Conservation (phyloP, 2,888 invertebrate species). For the Xestia xanthographa region DNA sequence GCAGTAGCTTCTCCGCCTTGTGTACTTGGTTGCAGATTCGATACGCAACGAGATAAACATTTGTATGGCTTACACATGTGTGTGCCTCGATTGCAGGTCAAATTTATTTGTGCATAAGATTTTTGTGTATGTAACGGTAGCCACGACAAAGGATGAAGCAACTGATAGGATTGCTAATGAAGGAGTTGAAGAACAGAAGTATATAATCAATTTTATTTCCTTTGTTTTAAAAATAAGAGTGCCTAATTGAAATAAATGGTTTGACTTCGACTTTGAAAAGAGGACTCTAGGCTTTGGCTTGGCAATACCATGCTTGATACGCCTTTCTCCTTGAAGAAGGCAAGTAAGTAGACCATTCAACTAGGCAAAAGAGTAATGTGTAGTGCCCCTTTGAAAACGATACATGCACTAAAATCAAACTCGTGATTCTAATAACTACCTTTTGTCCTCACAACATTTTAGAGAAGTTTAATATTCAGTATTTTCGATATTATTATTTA, state of each 20-base stretch:
- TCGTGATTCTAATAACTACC: neutral
- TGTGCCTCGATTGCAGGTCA: neutral
- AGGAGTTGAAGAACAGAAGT: neutral
- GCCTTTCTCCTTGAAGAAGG: neutral
- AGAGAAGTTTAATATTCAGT: no score
- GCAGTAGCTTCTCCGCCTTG: conserved; percentile 8
- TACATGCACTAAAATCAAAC: neutral
- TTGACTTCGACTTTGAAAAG: neutral
- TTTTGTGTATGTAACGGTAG: neutral
- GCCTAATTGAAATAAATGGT: neutral
- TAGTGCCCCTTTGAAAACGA: neutral
- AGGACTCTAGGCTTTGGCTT: neutral
- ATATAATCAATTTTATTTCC: neutral
- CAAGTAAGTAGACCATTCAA: neutral
- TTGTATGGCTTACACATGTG: conserved; percentile 42
- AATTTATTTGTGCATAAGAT: conserved; percentile 28
- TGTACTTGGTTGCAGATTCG: conserved; percentile 6
- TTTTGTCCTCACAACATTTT: neutral
- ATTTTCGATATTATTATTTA: no score
- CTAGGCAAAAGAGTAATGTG: neutral
- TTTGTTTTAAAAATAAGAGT: neutral
- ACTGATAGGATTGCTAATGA: conserved; percentile 7
- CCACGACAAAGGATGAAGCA: conserved; percentile 9
- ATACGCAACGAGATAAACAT: conserved; percentile 33
- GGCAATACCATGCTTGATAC: neutral